A percentile compares a stretch with the other conserved stretches of the same genome.
phyloP scores from a whole-genome alignment of 2,888 invertebrate genomes.

The Polyommatus iphigenia region DNA sequence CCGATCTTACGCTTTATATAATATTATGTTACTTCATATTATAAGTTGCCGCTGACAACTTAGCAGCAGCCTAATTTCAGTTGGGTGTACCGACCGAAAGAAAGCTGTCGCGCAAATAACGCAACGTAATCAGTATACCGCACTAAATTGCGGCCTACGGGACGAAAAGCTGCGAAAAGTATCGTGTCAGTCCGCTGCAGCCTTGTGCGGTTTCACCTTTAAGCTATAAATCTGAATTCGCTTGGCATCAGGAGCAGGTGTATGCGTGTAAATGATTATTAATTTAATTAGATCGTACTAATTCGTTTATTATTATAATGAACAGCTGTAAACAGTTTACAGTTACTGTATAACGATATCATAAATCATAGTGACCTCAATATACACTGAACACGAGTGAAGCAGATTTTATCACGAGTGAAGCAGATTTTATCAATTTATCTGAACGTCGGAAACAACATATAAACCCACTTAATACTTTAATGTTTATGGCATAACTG shows the following conservation, averaged over 20 bases:
- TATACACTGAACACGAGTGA: neutral
- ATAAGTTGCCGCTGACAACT: too few species aligned
- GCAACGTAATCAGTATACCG: too few species aligned
- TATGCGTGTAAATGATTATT: constrained; percentile 2
- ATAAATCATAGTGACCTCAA: neutral
- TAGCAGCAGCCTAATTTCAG: too few species aligned
- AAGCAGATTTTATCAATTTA: neutral
- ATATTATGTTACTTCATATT: too few species aligned
- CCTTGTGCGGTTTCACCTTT: neutral
- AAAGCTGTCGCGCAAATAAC: too few species aligned
- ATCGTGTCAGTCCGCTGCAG: neutral
- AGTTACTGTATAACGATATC: constrained; percentile 2
- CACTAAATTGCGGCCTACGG: too few species aligned
- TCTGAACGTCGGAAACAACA: neutral
- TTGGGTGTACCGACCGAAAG: too few species aligned
- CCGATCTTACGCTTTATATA: too few species aligned
- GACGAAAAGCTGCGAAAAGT: neutral
- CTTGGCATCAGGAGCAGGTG: neutral
- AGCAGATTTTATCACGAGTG: neutral
- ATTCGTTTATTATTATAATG: constrained; percentile 19
- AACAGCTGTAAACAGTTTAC: constrained; percentile 3
- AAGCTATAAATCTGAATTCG: neutral
- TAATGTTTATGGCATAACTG: neutral
- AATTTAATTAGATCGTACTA: constrained; percentile 19
- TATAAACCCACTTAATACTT: constrained; percentile 1